Base-by-base conservation (phyloP, 2,888 invertebrate genomes). In the Drosophila gaucha region DNA sequence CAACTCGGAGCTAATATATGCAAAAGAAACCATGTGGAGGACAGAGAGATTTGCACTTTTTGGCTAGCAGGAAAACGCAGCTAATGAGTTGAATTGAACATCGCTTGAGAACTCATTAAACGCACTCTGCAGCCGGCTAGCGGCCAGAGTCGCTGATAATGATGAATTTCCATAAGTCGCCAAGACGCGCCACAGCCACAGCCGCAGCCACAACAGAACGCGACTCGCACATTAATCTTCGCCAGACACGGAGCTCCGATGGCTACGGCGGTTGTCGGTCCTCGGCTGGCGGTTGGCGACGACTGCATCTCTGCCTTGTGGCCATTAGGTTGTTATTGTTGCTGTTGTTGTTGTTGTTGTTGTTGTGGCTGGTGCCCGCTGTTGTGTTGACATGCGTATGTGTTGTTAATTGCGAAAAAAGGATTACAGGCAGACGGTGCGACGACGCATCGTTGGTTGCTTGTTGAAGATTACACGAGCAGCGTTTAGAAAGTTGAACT, bases 101-200 rank as follows among this genome's bases (percentile, higher is more conserved):
- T 80, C 74, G 86, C 87, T 80, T 79, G 87, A 82, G 87, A 88
- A 88, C 89, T 88, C 86, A 86, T 88, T 86, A 86, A 87, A 86
- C 77, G 62, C 74, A 75, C 65, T 57, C 64, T 47, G 58, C 67
- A 71, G 67, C 43, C 49, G 50, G 44, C 71, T 49, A 36, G 46
- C 38, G 41, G 31, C 36, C 49, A 52, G 36, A 54, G 60, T 38
- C 54, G 43, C 62, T 84, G 87, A 84, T 85, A 87, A 88, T 89
- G 89, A 89, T 89, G 88, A 90, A 89, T 89, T 89, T 89, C 86
- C 89, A 90, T 90, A 90, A 89, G 87, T 88, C 84, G 83, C 88
- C 78, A 78, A 78, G 79, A 77, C 60, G 72, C 76, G 60, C 70
- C 65, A 22, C 46, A 46, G n/a, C 46, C 46, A 46, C 52, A 31